These are phyloP conservation scores for Macrobrachium rosenbergii DNA, from an alignment of 1,140 invertebrate genomes.

Conservation along the genomic window DNA sequence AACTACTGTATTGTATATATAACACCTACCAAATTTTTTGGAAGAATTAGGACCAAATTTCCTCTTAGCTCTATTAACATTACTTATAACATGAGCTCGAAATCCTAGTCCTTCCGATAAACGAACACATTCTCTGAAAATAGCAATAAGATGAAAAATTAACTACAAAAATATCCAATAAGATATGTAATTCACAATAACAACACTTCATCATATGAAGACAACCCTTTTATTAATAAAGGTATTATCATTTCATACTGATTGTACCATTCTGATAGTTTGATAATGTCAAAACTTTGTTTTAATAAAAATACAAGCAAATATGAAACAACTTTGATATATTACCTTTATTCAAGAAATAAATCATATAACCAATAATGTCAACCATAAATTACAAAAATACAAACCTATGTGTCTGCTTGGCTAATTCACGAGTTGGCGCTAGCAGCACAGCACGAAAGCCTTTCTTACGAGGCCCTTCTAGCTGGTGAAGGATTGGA, in stretches of 20 bases:
- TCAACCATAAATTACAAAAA: not conserved
- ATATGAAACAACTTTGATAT: not conserved
- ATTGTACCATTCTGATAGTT: no score
- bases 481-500: slow-evolving; percentile 81
- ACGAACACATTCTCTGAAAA: slow-evolving; percentile 81
- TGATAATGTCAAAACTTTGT: no score
- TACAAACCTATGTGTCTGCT: slow-evolving; percentile 79
- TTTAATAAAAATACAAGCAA: no score
- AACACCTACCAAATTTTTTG: slow-evolving; percentile 77
- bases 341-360: no score
- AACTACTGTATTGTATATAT: not conserved
- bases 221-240: not conserved
- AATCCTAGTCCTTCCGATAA: slow-evolving; percentile 82
- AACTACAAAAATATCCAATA: not conserved
- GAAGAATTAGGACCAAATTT: slow-evolving; percentile 78
- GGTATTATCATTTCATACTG: not conserved
- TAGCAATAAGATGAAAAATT: not conserved
- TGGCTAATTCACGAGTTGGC: slow-evolving; percentile 93
- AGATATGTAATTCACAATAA: no score
- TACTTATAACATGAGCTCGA: slow-evolving; percentile 81
- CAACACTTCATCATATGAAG: no score
- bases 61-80: slow-evolving; percentile 75
- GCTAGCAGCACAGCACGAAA: slow-evolving; percentile 89
- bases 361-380: no score
- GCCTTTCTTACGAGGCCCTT: slow-evolving; percentile 76